These are phyloP conservation scores for Phalacrocorax carbo DNA, from an alignment of 2,113 vertebrate species.

Conservation along the genomic window DNA sequence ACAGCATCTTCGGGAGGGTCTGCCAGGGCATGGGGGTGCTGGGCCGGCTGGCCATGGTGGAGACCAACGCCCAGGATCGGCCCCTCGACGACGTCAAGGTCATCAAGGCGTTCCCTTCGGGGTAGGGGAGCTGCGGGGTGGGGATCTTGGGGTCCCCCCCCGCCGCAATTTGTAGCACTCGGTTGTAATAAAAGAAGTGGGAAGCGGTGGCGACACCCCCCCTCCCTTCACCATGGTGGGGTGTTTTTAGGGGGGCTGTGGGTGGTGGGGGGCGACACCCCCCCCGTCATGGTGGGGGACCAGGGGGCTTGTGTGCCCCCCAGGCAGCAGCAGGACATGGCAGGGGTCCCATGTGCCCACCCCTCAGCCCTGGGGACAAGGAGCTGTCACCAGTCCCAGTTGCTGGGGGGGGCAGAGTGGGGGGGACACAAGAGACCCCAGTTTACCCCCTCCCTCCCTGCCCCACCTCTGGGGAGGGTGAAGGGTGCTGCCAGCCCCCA, in stretches of 20 bases:
- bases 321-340: too few relatives aligned
- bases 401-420: too few relatives aligned
- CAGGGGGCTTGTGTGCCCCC: too few relatives aligned
- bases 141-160: neutral
- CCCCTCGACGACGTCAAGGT: conserved; percentile 91
- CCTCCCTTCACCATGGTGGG: neutral
- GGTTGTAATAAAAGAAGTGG: neutral
- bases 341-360: too few relatives aligned
- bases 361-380: too few relatives aligned
- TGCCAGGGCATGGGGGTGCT: conserved; percentile 88
- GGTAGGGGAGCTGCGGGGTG: conserved; percentile 40
- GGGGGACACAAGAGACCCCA: too few relatives aligned
- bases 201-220: neutral
- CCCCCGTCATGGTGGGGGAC: neutral
- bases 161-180: neutral
- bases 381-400: too few relatives aligned
- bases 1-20: conserved; percentile 93
- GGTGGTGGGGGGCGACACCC: too few relatives aligned
- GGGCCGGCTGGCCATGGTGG: conserved; percentile 92
- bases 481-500: too few relatives aligned
- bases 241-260: neutral
- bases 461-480: neutral
- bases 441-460: too few relatives aligned
- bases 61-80: conserved; percentile 91
- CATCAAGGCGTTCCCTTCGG: conserved; percentile 77